These are phyloP conservation scores for Cryptus armator DNA, from an alignment of 2,888 invertebrate species.

Conservation along the genomic window DNA sequence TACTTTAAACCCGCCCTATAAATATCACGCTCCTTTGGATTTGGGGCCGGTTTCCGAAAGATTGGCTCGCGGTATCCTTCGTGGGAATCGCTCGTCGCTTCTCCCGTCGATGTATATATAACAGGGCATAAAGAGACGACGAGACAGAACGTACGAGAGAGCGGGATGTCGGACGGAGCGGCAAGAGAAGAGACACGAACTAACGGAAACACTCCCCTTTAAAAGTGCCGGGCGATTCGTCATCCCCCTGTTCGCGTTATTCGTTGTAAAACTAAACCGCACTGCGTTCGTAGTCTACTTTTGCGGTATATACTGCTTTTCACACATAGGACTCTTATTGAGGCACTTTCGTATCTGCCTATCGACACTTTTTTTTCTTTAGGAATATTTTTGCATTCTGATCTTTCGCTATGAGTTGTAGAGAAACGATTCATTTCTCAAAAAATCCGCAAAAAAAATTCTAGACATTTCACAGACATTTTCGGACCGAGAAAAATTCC, in stretches of 20 bases:
- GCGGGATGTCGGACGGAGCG: conserved; percentile 4
- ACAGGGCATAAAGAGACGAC: conserved; percentile 59
- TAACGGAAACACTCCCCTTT: conserved; percentile 70
- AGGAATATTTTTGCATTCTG: too few relatives aligned
- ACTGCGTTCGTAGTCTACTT: conserved; percentile 44
- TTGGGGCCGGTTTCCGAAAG: conserved; percentile 85
- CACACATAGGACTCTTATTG: background rate
- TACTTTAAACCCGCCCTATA: conserved; percentile 85
- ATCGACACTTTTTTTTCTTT: background rate
- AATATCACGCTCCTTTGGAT: conserved; percentile 85
- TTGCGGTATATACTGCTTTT: background rate
- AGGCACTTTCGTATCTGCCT: background rate
- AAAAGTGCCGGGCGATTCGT: conserved; percentile 78
- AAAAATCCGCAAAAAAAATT: too few relatives aligned
- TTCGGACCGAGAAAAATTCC: too few relatives aligned
- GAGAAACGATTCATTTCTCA: too few relatives aligned
- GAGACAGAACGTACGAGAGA: conserved; percentile 45
- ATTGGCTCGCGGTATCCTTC: conserved; percentile 85
- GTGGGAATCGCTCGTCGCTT: conserved; percentile 82
- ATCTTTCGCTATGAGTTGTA: too few relatives aligned
- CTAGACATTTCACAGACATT: too few relatives aligned
- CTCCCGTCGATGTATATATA: conserved; percentile 70
- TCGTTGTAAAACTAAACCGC: conserved; percentile 75
- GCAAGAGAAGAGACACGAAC: conserved; percentile 32
- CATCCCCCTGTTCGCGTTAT: conserved; percentile 77